Base-by-base conservation (phyloP, 2,113 vertebrate genomes). In the Prinia subflava region DNA sequence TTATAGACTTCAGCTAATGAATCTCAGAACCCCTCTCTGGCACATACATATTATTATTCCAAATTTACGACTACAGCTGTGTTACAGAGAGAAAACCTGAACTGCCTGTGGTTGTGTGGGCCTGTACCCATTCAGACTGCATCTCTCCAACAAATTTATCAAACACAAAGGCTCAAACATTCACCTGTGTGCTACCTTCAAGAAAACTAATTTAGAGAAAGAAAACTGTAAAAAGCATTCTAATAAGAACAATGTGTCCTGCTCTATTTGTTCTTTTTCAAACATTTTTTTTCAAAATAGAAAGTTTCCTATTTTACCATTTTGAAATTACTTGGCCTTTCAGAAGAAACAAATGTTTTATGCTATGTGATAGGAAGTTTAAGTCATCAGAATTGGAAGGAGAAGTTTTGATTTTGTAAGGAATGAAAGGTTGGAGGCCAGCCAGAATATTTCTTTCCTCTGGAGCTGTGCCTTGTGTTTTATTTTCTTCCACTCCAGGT, bases 1-100 rank as follows among this genome's bases (percentile, higher is more conserved):
- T 97, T 93, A 50, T 73, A 94, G 94, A 94, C 86, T 94, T 88
- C 87, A 88, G 92, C 56, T 94, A 92, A 94, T 97, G 94, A 96
- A 93, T 96, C 89, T 96, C 79, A 82, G 82, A 80, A 80, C 65
- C 64, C 11, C 31, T 79, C 71, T 90, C 69, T 85, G 77, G 57
- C 74, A 83, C 73, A 83, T 56, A 62, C 53, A 18, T 82, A 73
- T n/a, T 94, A 67, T 87, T 89, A 87, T 91, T 78, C 53, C n/a
- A 68, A 56, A 71, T n/a, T 78, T 84, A 56, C 0, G 2, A 52
- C 41, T n/a, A 41, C 52, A 84, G 6, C 25, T 89, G 47, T 15
- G 20, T 77, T 65, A 49, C 37, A 74, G 89, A 88, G 59, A 17
- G 57, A 69, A 85, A 92, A 69, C 5, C 13, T 83, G 41, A 74